These are phyloP conservation scores for Plebejus anna DNA, from an alignment of 2,888 invertebrate genomes.

Conservation along the genomic window DNA sequence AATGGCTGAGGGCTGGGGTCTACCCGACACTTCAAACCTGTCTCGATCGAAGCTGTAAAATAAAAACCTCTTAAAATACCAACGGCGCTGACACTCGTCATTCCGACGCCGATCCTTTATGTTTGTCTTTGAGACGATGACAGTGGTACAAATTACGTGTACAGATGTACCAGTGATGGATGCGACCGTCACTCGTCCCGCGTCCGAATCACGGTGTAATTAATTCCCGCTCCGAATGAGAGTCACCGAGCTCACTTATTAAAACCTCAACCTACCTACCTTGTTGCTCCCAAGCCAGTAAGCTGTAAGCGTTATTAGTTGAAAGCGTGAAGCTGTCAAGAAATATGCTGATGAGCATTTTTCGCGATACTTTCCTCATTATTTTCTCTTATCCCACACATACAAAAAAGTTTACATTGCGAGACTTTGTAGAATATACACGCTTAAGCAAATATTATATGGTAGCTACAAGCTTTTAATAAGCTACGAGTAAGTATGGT, in stretches of 20 bases:
- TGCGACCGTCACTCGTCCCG: slow-evolving; percentile 42
- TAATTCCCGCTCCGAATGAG: slow-evolving; percentile 56
- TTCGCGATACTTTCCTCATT: too few species aligned
- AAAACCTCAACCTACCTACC: slow-evolving; percentile 31
- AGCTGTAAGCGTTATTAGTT: background rate
- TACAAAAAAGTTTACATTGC: too few species aligned
- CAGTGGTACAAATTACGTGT: slow-evolving; percentile 79
- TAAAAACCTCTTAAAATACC: slow-evolving; percentile 77
- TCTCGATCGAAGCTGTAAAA: slow-evolving; percentile 78
- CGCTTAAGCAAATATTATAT: too few species aligned
- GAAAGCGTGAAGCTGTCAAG: background rate
- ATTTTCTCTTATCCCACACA: too few species aligned
- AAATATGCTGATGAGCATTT: too few species aligned
- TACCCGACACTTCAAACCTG: slow-evolving; percentile 75
- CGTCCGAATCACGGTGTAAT: slow-evolving; percentile 69
- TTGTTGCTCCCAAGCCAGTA: background rate
- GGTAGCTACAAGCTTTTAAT: too few species aligned
- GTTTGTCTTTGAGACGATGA: slow-evolving; percentile 81
- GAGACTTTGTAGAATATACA: too few species aligned
- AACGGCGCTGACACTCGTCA: slow-evolving; percentile 77
- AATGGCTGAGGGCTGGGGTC: slow-evolving; percentile 62
- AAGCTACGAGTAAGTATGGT: too few species aligned
- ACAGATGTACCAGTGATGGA: slow-evolving; percentile 77
- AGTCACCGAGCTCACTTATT: slow-evolving; percentile 43
- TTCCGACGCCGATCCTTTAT: slow-evolving; percentile 77